These are phyloP conservation scores for Leptocoma aspasia DNA, from an alignment of 2,113 vertebrate species.

Conservation along the genomic window DNA sequence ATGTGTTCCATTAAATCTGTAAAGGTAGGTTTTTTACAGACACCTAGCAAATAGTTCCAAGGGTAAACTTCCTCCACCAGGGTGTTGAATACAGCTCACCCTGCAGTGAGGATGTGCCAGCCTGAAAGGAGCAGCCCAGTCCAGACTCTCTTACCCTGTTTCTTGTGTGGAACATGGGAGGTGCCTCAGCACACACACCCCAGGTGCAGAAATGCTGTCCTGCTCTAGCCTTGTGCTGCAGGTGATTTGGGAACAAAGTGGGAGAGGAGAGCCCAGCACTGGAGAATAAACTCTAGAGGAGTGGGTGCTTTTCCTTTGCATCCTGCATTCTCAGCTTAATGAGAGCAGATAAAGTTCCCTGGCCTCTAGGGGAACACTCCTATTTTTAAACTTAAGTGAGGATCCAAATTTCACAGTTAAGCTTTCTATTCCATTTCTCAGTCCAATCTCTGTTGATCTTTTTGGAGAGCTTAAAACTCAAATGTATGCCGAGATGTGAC, in stretches of 20 bases:
- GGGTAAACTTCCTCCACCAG: rapidly evolving
- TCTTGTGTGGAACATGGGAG: rapidly evolving
- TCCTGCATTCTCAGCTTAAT: not conserved
- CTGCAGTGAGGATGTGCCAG: not conserved
- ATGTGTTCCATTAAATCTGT: not conserved
- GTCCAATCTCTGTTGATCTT: not conserved
- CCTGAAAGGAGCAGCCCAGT: not conserved
- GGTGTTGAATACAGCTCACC: not conserved
- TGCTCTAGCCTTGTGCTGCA: rapidly evolving
- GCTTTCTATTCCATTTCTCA: not conserved
- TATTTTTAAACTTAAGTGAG: not conserved
- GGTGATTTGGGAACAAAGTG: not conserved
- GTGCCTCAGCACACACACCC: not conserved
- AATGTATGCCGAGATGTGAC: not conserved
- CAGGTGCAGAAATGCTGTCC: not conserved
- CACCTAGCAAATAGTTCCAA: not conserved
- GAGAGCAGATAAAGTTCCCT: not conserved
- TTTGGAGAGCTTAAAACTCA: not conserved
- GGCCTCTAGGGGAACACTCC: not conserved
- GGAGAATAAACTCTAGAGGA: not conserved
- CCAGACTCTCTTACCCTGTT: rapidly evolving
- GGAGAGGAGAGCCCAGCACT: not conserved
- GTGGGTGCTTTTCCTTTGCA: not conserved
- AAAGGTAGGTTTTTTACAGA: not conserved
- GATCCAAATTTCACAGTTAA: slow-evolving; percentile 16